Evolutionary conservation across 2,888 invertebrate genomes (phyloP), one percentile per base, ranked within the genome.

Genomic region (Harpagoxenus sublaevis): DNA sequence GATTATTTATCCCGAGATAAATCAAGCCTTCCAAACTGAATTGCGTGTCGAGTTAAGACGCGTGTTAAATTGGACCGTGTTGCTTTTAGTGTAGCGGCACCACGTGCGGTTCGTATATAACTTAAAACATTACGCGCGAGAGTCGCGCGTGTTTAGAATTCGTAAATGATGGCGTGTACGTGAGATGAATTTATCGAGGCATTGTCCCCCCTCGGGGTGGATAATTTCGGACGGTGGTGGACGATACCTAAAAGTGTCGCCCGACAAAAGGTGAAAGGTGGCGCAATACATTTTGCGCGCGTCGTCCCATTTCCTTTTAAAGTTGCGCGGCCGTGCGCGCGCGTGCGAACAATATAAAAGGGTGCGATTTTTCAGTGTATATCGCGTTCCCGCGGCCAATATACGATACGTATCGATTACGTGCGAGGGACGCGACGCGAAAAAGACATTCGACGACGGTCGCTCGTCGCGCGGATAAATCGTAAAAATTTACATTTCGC

Each of bases 211-310:
- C 35, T 9, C 3, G 15, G 45, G 35, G 0, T 31, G 55, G 15
- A 15, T 71, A 45, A 60, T 71, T 70, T 79, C 57, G 45, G 23
- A 3, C 45, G 39, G 60, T 23, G 45, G 23, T 6, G 57, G 28
- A 15, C 45, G n/a, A 57, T 57, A 79, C 60, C 79, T 45, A 48
- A 77, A 73, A 73, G 42, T 12, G 53, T 55, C 53, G 3, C 35
- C 15, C 18, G 79, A 45, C 57, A 70, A 75, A 75, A 79, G 79
- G 57, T 70, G 57, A 79, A 79, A 79, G 79, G 79, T 77, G 42
- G 15, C 31, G 31, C 70, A 23, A 70, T 79, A 65, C 39, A 60
- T 70, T 70, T 71, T 48, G 71, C 57, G 35, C 35, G 35, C 57
- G 57, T 23, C 57, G 70, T 79, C 45, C 31, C 1, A 70, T 57